Conservation (phyloP, 2,888 invertebrate genomes). For the Drosophila anceps region DNA sequence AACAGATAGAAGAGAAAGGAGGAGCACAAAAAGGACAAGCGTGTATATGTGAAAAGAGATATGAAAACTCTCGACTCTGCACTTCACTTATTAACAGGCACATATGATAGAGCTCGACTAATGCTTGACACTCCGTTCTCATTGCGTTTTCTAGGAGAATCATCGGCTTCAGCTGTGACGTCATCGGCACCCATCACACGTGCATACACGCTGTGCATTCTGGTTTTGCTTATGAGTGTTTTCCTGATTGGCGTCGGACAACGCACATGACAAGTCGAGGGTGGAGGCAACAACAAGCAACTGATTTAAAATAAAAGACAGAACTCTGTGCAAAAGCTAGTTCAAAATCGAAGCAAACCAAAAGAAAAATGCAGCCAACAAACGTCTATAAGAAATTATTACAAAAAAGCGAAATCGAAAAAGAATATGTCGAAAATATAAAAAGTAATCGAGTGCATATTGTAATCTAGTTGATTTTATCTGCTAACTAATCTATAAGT, state of each 20-base stretch:
- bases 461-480: slow-evolving; percentile 79
- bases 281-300: slow-evolving; percentile 10
- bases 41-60: neutral
- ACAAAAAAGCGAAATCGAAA: slow-evolving; percentile 20
- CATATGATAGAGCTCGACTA: neutral
- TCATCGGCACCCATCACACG: slow-evolving; percentile 83
- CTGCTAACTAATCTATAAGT: slow-evolving; percentile 50
- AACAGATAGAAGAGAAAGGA: no score
- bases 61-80: neutral
- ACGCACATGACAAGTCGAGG: slow-evolving; percentile 82
- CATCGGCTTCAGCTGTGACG: slow-evolving; percentile 85
- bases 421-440: slow-evolving; percentile 33
- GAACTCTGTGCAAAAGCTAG: slow-evolving; percentile 29
- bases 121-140: neutral
- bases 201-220: slow-evolving; percentile 78
- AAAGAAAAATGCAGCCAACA: slow-evolving; percentile 54
- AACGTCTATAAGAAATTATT: slow-evolving; percentile 19
- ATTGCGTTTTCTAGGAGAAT: slow-evolving; percentile 76
- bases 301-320: slow-evolving; percentile 30
- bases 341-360: slow-evolving; percentile 12
- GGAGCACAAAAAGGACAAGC: no score
- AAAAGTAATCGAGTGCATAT: slow-evolving; percentile 62
- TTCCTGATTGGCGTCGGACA: slow-evolving; percentile 75
- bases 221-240: slow-evolving; percentile 78
- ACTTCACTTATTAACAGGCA: no score